phyloP scores from a whole-genome alignment of 2,113 vertebrate genomes.

The Dolichallabes microphthalmus region DNA sequence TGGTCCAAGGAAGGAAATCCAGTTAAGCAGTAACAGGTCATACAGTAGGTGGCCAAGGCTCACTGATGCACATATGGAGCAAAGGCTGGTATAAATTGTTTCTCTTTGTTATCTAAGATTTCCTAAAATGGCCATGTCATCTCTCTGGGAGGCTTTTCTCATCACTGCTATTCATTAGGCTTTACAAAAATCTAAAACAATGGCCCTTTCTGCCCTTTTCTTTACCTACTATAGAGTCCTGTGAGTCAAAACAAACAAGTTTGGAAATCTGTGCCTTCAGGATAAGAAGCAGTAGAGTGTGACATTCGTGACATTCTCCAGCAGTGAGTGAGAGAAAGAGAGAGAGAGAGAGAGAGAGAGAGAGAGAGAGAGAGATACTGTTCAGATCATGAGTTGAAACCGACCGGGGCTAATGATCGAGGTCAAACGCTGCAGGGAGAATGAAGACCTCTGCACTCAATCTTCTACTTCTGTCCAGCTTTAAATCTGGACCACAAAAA shows the following conservation, averaged over 20 bases:
- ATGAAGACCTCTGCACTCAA: slow-evolving; percentile 20
- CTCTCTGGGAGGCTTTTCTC: background rate
- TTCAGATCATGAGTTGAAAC: slow-evolving; percentile 14
- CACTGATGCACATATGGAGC: no score
- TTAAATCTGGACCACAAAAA: slow-evolving; percentile 10
- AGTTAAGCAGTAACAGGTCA: no score
- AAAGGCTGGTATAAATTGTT: no score
- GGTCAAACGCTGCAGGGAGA: slow-evolving; percentile 25
- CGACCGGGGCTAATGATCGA: slow-evolving; percentile 38
- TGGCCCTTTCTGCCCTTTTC: background rate
- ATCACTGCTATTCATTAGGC: background rate
- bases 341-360: background rate
- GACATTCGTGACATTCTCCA: slow-evolving; percentile 8
- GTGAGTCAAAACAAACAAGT: background rate
- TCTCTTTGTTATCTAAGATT: background rate
- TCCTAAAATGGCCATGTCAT: background rate
- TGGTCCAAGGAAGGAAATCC: no score
- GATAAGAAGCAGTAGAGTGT: background rate
- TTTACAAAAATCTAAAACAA: background rate
- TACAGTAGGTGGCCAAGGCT: no score
- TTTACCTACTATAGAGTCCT: background rate
- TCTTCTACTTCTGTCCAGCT: slow-evolving; percentile 29
- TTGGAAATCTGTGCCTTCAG: background rate
- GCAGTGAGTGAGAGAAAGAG: background rate
- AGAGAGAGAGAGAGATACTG: slow-evolving; percentile 1